Evolutionary conservation across 2,888 invertebrate genomes (phyloP), one percentile per base, ranked within the genome.

Genomic region (Lasioglossum morio): DNA sequence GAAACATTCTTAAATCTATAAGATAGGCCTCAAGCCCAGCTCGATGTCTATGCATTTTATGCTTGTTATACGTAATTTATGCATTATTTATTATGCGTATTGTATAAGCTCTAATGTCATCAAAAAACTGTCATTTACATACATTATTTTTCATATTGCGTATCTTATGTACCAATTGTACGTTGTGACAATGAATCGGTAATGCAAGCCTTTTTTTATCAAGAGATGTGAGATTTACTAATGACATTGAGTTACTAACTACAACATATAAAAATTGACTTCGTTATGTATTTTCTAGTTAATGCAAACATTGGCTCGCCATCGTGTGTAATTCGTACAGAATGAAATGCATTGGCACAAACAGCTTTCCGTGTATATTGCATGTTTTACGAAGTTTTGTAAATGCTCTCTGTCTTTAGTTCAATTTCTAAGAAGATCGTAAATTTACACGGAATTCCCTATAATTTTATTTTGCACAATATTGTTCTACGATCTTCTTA

Each of bases 1-100:
- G 86, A 87, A 90, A 91, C 85, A 84, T 87, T 74, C 86, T 88
- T 88, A 81, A 88, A 86, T 88, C 85, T 91, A 84, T 86, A 88
- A 89, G 82, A 85, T 90, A 92, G 92, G 92, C 92, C 89, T 89
- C 90, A 93, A 91, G 93, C 93, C 91, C 90, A 93, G 90, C 91
- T 92, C 90, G 90, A 92, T 90, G 88, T 91, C 83, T 87, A 90
- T 88, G 85, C 79, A 77, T 78, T 78, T 79, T 72, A 83, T 79
- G 74, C 76, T 75, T 85, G 76, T 76, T 48, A 77, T 86, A 82
- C 37, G 75, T 78, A 86, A 72, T 82, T 79, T 81, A 84, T 87
- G 82, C 72, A 87, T 79, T 85, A 84, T 75, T 70, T 74, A 1
- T 89, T 81, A 89, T 73, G 85, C 80, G 82, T 84, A 85, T 72